Evolutionary conservation across 2,888 invertebrate genomes (phyloP).

Genomic region (Andrena minutula): DNA sequence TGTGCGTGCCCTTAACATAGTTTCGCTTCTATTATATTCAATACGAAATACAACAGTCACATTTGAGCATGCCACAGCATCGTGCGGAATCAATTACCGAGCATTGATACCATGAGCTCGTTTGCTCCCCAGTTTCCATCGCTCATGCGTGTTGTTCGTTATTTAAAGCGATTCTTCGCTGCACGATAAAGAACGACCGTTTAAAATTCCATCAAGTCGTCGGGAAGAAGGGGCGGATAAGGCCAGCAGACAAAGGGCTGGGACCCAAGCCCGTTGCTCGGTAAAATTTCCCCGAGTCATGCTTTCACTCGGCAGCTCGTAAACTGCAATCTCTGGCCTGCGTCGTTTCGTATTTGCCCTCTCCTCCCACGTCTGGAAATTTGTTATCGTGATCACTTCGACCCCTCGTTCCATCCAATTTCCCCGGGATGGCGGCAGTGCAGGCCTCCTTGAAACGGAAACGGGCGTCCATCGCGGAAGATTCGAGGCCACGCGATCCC

Average conservation of each 20-base stretch:
- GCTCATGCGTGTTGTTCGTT: conserved; percentile 9
- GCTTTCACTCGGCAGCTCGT: conserved; percentile 43
- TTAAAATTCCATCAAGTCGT: conserved; percentile 46
- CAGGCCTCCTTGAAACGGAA: conserved; percentile 20
- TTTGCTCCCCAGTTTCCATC: background rate
- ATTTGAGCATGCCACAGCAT: background rate
- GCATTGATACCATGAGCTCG: background rate
- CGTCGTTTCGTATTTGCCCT: conserved; percentile 59
- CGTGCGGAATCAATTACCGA: background rate
- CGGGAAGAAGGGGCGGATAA: conserved; percentile 27
- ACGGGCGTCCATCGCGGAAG: conserved; percentile 22
- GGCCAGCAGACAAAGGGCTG: conserved; percentile 23
- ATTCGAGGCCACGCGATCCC: conserved; percentile 10
- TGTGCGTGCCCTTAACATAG: too few species aligned
- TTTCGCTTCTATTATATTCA: too few species aligned
- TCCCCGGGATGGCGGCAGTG: conserved; percentile 36
- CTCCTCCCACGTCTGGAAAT: conserved; percentile 40
- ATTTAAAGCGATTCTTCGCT: background rate
- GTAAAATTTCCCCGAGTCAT: conserved; percentile 37
- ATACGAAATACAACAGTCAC: too few species aligned
- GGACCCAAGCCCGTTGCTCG: background rate
- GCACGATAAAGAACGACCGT: conserved; percentile 34
- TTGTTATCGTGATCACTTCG: conserved; percentile 63
- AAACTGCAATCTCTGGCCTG: conserved; percentile 56
- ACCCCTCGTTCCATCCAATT: conserved; percentile 62